These are phyloP conservation scores for Erinaceus europaeus DNA, from an alignment of 2,113 vertebrate species.

Conservation along the genomic window DNA sequence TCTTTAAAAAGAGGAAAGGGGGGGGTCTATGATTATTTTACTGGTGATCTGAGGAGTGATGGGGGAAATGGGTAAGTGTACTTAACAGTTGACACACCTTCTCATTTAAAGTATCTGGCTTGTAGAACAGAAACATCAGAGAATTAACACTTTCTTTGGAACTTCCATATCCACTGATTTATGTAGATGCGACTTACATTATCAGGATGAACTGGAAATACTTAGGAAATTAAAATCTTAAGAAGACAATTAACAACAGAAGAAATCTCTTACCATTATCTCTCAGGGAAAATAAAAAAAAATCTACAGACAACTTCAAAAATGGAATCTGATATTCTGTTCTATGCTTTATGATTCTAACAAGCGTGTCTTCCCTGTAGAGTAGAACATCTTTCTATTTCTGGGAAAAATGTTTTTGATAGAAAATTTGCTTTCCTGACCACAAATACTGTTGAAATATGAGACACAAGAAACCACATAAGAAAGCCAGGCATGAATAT, in stretches of 20 bases:
- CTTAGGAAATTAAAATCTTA: neutral
- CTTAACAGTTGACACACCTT: neutral
- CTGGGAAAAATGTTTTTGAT: neutral
- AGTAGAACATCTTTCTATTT: neutral
- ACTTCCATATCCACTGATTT: neutral
- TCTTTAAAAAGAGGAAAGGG: too few relatives aligned
- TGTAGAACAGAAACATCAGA: neutral
- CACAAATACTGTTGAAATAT: neutral
- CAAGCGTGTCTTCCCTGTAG: neutral
- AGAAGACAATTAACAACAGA: neutral
- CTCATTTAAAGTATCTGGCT: neutral
- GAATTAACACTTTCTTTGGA: neutral
- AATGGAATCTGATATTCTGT: neutral
- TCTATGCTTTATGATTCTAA: neutral
- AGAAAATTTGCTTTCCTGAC: constrained; percentile 9
- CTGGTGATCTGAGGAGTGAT: neutral
- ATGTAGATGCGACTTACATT: neutral
- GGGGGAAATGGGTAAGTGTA: neutral
- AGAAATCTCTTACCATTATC: neutral
- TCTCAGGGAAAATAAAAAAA: neutral
- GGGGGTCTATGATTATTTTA: too few relatives aligned
- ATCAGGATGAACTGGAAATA: neutral
- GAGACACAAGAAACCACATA: neutral
- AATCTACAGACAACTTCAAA: neutral
- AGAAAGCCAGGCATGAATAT: neutral